Evolutionary conservation across 2,797 vertebrate genomes (phyloP).

Genomic region (Micropoecilia bifurca): DNA sequence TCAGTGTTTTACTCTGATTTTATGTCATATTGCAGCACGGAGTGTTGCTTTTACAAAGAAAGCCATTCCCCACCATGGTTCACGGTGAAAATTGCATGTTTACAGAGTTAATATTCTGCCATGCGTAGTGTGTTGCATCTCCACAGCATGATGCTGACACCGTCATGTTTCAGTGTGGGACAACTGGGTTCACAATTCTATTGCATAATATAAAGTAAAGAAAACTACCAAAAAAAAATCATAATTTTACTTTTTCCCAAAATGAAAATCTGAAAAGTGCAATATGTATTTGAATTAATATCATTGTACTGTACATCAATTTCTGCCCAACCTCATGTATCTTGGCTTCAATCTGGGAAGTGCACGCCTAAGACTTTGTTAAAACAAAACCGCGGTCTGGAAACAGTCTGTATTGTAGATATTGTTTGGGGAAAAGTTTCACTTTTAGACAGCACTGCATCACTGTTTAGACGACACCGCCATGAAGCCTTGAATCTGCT

Average conservation of each 20-base stretch:
- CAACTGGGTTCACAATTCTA: neutral
- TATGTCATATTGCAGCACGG: neutral
- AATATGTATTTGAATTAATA: neutral
- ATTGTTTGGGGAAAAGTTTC: no score
- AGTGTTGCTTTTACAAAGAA: neutral
- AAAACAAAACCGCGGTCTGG: no score
- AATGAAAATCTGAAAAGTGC: neutral
- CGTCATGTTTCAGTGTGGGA: neutral
- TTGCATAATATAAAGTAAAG: neutral
- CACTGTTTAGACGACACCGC: no score
- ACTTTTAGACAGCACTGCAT: no score
- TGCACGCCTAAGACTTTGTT: no score
- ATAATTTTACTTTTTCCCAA: neutral
- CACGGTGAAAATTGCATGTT: neutral
- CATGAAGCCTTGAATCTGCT: no score
- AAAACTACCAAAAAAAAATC: no score
- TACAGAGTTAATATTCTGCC: neutral
- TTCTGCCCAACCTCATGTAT: neutral
- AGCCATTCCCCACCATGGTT: neutral
- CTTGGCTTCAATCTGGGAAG: neutral
- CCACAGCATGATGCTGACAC: neutral
- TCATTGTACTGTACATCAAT: neutral
- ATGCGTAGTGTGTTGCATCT: neutral
- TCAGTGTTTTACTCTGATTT: neutral
- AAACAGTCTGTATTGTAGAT: no score